Percentiles rank a stretch among this genome's conserved stretches.
Evolutionary conservation across 1,140 invertebrate genomes (phyloP).

Genomic region (Rhynchophorus ferrugineus): DNA sequence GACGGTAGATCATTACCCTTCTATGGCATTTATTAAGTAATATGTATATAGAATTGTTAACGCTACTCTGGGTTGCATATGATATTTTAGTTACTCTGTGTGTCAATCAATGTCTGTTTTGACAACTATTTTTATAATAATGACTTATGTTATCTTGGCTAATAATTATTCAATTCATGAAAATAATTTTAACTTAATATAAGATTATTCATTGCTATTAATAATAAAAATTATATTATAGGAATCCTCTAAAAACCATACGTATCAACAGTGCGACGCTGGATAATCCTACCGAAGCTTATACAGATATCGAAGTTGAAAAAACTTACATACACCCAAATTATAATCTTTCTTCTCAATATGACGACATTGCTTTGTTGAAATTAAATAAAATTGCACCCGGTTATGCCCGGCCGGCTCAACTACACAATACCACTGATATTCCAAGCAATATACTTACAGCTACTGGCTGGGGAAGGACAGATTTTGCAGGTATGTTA

Average conservation of each 20-base stretch:
- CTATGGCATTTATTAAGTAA: too few relatives aligned
- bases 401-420: constrained; percentile 20
- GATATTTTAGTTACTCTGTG: too few relatives aligned
- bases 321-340: constrained; percentile 29
- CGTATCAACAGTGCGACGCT: constrained; percentile 6
- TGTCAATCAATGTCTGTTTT: too few relatives aligned
- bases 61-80: too few relatives aligned
- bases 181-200: too few relatives aligned
- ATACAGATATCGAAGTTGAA: constrained; percentile 19
- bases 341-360: constrained; percentile 29
- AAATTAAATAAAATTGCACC: constrained; percentile 11
- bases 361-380: constrained; percentile 32
- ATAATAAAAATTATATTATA: too few relatives aligned
- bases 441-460: neutral
- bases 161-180: too few relatives aligned
- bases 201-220: too few relatives aligned
- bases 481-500: constrained; percentile 35
- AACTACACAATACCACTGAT: constrained; percentile 16
- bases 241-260: neutral
- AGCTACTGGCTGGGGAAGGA: constrained; percentile 35
- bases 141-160: too few relatives aligned
- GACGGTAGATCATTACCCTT: too few relatives aligned
- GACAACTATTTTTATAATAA: too few relatives aligned
- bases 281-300: neutral
- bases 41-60: too few relatives aligned